A percentile compares a stretch with the other conserved stretches of the same genome.
Conservation (phyloP, 2,888 invertebrate genomes). For the Lissocephala sabroskyi region DNA sequence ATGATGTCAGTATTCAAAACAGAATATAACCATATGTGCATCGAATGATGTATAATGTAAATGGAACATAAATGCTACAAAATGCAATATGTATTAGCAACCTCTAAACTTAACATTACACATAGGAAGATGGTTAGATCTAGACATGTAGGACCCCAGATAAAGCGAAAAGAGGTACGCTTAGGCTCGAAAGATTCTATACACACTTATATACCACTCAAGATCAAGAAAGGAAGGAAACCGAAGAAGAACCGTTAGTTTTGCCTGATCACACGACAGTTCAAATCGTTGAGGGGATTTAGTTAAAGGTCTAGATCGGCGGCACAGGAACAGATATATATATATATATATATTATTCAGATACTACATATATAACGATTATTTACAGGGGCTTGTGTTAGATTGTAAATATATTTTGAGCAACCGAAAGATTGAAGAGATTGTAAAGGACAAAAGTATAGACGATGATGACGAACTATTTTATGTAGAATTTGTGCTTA, state of each 20-base stretch:
- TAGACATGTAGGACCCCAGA: conserved; percentile 32
- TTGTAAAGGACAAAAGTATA: conserved; percentile 18
- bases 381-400: conserved; percentile 66
- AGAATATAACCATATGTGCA: no score
- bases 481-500: conserved; percentile 56
- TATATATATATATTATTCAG: conserved; percentile 8
- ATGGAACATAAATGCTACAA: no score
- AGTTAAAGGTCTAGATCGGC: no score
- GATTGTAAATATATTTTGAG: conserved; percentile 47
- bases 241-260: no score
- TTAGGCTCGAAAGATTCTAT: conserved; percentile 59
- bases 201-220: conserved; percentile 14
- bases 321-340: conserved; percentile 7
- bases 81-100: conserved; percentile 39
- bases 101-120: conserved; percentile 28
- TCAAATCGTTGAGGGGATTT: no score
- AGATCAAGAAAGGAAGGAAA: no score
- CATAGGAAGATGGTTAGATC: no score
- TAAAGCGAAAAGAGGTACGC: no score
- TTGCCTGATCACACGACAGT: no score
- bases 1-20: conserved; percentile 64
- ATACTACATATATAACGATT: conserved; percentile 36
- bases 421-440: conserved; percentile 30
- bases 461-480: conserved; percentile 43
- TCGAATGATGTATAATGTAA: no score